phyloP scores from a whole-genome alignment of 2,888 invertebrate genomes.

The Hypomecis punctinalis region DNA sequence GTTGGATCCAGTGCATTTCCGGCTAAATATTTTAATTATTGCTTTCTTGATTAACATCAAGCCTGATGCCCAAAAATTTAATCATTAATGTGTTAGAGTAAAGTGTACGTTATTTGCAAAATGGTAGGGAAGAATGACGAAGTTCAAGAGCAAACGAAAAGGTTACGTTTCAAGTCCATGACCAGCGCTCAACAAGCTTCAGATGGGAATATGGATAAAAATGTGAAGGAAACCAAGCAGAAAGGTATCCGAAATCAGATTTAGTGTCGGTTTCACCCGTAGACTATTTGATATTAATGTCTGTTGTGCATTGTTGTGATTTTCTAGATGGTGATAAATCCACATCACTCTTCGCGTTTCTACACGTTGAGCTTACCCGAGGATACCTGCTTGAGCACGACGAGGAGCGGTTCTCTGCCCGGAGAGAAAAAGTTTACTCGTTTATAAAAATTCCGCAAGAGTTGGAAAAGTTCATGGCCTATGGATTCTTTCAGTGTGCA shows the following conservation, averaged over 20 bases:
- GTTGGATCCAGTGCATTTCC: not conserved
- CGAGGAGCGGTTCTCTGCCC: slow-evolving; percentile 96
- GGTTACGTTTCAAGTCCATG: slow-evolving; percentile 76
- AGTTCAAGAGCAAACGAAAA: slow-evolving; percentile 73
- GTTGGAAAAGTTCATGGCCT: slow-evolving; percentile 95
- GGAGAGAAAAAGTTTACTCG: slow-evolving; percentile 97
- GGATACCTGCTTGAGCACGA: slow-evolving; percentile 98
- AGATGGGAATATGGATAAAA: slow-evolving; percentile 67
- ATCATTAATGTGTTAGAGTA: not conserved
- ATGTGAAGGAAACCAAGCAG: slow-evolving; percentile 62
- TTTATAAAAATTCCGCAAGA: slow-evolving; percentile 98
- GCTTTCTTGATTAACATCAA: not conserved
- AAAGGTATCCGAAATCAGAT: slow-evolving; percentile 57
- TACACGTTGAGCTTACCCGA: slow-evolving; percentile 94
- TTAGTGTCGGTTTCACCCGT: not conserved
- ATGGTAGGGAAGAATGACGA: slow-evolving; percentile 75
- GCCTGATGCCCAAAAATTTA: not conserved
- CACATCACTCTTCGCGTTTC: slow-evolving; percentile 87
- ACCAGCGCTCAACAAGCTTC: slow-evolving; percentile 67
- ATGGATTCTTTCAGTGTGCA: slow-evolving; percentile 97
- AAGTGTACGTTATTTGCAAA: slow-evolving; percentile 22
- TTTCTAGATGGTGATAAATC: slow-evolving; percentile 73
- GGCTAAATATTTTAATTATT: slow-evolving; percentile 1
- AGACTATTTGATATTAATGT: not conserved
- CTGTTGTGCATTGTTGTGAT: not conserved